Base-by-base conservation (phyloP, 2,797 vertebrate genomes). In the Enteromius viviparus region DNA sequence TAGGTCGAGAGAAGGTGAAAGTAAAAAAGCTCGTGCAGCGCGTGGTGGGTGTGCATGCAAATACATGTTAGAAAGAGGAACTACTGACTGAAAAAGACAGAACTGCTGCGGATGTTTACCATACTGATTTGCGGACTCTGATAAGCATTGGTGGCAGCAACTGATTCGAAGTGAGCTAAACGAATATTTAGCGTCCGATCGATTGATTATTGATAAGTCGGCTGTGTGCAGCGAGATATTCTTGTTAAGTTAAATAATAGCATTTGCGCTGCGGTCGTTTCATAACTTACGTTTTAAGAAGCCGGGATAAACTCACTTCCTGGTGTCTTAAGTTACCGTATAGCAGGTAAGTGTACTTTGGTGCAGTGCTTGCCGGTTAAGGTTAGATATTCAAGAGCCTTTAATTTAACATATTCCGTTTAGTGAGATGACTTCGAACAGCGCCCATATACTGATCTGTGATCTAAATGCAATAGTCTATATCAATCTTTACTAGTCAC, bases 61-160 rank as follows among this genome's bases (percentile, higher is more conserved):
- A 89, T 82, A 23, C 26, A 71, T 55, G 77, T 65, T 29, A 78
- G 81, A 85, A 90, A 90, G 87, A 89, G 88, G 89, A 90, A 90
- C 87, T 76, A 47, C 75, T 47, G n/a, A 40, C 32, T 42, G 14
- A 80, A 40, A 66, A 14, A 17, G 65, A 40, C 14, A 51, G 42
- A 65, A 32, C 53, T n/a, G 60, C 15, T 60, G 42, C 76, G 66
- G 53, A 77, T 76, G 76, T 78, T 64, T 42, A 55, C 72, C 23
- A 5, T 45, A 23, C 8, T 34, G 40, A 55, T 77, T 75, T 70
- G 26, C 23, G 17, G 29, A 11, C 17, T 49, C 21, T 23, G n/a
- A 32, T 45, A 32, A 47, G 17, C 23, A 42, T 34, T 14, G 37
- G 17, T 6, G n/a, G 8, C 3, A 10, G 17, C 9, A 47, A 55